Conservation (phyloP, 2,797 vertebrate species). For the Falco concolor region DNA sequence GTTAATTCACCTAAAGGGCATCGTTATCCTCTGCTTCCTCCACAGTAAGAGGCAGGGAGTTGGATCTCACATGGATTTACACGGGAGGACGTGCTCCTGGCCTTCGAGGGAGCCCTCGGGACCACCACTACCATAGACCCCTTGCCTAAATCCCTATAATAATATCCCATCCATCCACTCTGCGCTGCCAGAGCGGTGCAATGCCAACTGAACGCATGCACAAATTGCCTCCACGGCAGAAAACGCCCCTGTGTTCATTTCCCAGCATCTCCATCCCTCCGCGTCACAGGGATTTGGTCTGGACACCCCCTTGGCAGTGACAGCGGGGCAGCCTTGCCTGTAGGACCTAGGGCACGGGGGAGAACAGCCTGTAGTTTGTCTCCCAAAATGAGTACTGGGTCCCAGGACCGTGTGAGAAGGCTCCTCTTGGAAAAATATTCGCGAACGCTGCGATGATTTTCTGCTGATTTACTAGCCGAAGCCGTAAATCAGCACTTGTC, state of each 20-base stretch:
- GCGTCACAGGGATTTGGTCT: accelerated
- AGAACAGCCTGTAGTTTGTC: neutral
- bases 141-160: accelerated
- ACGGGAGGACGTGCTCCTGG: neutral
- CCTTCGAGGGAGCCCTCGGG: neutral
- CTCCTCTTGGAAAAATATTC: neutral
- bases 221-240: neutral
- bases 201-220: accelerated
- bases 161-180: neutral
- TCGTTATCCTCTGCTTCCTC: neutral
- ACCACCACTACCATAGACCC: accelerated
- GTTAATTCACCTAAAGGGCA: neutral
- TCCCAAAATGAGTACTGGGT: neutral
- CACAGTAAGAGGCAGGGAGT: neutral
- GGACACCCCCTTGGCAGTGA: neutral
- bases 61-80: neutral
- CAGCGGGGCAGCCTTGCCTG: neutral
- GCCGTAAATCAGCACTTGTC: conserved; percentile 1
- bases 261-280: neutral
- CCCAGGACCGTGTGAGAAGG: neutral
- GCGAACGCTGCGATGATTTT: neutral
- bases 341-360: neutral
- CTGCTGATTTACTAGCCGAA: conserved; percentile 4
- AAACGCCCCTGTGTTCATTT: accelerated
- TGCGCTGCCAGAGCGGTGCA: accelerated